phyloP scores from a whole-genome alignment of 2,113 vertebrate genomes.

The Oreochromis niloticus region DNA sequence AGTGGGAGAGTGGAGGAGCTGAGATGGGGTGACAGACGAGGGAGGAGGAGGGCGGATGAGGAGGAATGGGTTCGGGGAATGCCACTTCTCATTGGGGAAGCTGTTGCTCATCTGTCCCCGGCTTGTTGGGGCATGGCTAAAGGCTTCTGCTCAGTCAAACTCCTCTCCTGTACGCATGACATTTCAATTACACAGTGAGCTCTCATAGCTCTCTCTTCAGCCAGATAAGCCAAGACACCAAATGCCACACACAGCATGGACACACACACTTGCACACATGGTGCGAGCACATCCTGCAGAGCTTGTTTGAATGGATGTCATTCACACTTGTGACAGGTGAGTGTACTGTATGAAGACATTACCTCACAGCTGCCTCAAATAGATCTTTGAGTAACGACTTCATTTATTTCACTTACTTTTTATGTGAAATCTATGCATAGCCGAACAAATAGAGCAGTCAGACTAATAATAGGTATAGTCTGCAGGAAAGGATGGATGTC shows the following conservation, averaged over 20 bases:
- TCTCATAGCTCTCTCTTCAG: conserved; percentile 62
- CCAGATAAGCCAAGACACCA: conserved; percentile 56
- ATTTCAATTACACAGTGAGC: conserved; percentile 73
- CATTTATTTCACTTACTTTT: background rate
- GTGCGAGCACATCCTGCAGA: background rate
- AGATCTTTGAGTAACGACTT: conserved; percentile 10
- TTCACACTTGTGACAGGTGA: conserved; percentile 31
- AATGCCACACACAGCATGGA: conserved; percentile 35
- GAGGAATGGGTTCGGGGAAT: conserved; percentile 54
- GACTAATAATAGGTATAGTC: conserved; percentile 9
- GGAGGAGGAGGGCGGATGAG: conserved; percentile 10
- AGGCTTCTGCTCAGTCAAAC: conserved; percentile 67
- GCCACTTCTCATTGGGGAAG: conserved; percentile 62
- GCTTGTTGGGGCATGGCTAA: conserved; percentile 69
- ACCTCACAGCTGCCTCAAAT: background rate
- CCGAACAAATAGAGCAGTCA: background rate
- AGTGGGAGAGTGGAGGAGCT: background rate
- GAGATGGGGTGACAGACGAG: conserved; percentile 28
- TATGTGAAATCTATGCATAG: background rate
- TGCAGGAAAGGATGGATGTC: background rate
- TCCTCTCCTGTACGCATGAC: conserved; percentile 71
- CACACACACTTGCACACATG: background rate
- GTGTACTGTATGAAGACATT: background rate
- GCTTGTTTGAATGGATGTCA: conserved; percentile 26
- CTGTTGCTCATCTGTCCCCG: conserved; percentile 70